A percentile compares a stretch with the other conserved stretches of the same genome.
These are phyloP conservation scores for Agrochola macilenta DNA, from an alignment of 2,888 invertebrate genomes.

Conservation along the genomic window DNA sequence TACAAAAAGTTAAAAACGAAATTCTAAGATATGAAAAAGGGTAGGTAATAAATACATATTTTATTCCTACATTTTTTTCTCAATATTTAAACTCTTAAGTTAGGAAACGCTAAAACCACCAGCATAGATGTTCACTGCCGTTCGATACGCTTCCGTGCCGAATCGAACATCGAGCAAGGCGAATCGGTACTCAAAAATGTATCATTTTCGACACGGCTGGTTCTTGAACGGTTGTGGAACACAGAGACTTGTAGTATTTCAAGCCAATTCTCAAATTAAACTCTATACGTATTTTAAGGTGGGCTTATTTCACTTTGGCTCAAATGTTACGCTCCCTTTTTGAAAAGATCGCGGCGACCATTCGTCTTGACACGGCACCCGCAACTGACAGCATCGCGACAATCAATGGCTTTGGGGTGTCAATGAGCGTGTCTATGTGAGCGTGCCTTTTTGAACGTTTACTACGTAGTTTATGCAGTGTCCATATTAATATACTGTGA, in stretches of 20 bases:
- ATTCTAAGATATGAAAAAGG: neutral
- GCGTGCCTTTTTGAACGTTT: too few relatives aligned
- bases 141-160: neutral
- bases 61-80: neutral
- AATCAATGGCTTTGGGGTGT: too few relatives aligned
- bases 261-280: neutral
- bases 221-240: neutral
- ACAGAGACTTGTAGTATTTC: neutral
- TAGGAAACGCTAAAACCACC: neutral
- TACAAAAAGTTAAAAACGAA: constrained; percentile 38
- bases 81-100: neutral
- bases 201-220: neutral
- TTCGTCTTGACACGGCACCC: too few relatives aligned
- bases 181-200: neutral
- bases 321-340: too few relatives aligned
- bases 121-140: neutral
- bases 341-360: too few relatives aligned
- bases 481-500: too few relatives aligned
- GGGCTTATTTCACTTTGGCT: neutral
- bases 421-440: too few relatives aligned
- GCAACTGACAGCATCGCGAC: too few relatives aligned
- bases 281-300: neutral
- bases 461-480: too few relatives aligned
- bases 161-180: neutral
- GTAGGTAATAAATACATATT: neutral